phyloP scores from a whole-genome alignment of 2,888 invertebrate species.

The Ormyrus labotus region DNA sequence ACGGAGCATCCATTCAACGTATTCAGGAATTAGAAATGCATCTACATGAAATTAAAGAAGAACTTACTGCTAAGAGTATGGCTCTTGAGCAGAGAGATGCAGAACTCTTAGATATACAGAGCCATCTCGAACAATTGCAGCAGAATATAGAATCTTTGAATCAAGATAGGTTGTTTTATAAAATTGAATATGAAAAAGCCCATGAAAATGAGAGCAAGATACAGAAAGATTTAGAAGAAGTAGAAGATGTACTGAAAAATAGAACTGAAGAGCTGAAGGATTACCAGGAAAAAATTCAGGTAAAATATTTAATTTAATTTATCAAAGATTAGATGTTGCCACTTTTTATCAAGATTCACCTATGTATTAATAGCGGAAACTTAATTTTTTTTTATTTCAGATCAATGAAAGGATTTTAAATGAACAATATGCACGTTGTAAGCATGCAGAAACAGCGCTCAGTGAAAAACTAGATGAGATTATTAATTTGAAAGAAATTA shows the following conservation, averaged over 20 bases:
- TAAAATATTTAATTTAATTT: background rate
- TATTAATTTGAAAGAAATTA: conserved; percentile 76
- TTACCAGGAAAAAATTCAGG: conserved; percentile 76
- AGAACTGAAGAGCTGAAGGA: conserved; percentile 77
- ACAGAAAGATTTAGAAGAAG: conserved; percentile 79
- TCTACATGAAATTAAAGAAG: conserved; percentile 79
- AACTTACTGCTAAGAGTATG: conserved; percentile 80
- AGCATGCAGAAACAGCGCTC: conserved; percentile 71
- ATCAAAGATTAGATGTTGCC: too few relatives aligned
- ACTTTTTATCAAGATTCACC: too few relatives aligned
- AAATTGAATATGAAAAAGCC: conserved; percentile 78
- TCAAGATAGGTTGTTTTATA: conserved; percentile 79
- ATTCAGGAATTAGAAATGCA: conserved; percentile 72
- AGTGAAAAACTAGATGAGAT: conserved; percentile 77
- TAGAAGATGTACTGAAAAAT: conserved; percentile 75
- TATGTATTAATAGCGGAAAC: background rate
- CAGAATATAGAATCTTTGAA: conserved; percentile 78
- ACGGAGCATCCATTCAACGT: conserved; percentile 6
- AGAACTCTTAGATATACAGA: conserved; percentile 77
- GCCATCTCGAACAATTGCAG: conserved; percentile 79
- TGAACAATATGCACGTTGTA: conserved; percentile 59
- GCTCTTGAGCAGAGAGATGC: conserved; percentile 80
- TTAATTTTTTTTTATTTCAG: conserved; percentile 7
- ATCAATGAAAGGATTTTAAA: conserved; percentile 78
- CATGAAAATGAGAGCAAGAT: conserved; percentile 78